phyloP scores from a whole-genome alignment of 2,888 invertebrate species.

The Petrolisthes cinctipes region DNA sequence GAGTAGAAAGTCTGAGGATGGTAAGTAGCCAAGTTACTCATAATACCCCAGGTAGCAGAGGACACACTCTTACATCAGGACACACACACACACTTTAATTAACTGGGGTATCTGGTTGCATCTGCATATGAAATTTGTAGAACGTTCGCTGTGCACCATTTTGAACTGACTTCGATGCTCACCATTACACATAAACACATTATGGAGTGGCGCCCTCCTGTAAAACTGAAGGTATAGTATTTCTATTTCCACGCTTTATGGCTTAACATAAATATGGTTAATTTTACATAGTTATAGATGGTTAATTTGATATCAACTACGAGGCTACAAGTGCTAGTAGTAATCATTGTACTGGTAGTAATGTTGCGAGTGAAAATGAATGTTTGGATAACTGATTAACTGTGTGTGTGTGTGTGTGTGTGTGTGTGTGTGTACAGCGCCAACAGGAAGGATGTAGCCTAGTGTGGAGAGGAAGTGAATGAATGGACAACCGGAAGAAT shows the following conservation, averaged over 20 bases:
- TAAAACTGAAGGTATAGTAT: too few species aligned
- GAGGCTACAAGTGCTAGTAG: neutral
- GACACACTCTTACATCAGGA: neutral
- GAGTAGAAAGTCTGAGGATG: too few species aligned
- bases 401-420: conserved; percentile 19
- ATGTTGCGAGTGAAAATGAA: neutral
- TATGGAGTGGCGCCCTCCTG: too few species aligned
- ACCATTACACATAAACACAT: too few species aligned
- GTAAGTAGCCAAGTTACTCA: too few species aligned
- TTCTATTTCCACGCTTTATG: too few species aligned
- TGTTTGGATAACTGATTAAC: neutral
- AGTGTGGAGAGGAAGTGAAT: neutral
- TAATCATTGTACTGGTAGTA: conserved; percentile 3
- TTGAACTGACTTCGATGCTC: too few species aligned
- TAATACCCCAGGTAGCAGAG: neutral
- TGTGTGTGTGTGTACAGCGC: conserved; percentile 2
- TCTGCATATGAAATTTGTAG: neutral
- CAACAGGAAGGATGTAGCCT: neutral
- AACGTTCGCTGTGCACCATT: too few species aligned
- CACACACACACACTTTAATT: neutral
- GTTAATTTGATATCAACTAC: too few species aligned
- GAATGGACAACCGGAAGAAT: too few species aligned
- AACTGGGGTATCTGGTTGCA: neutral
- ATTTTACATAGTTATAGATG: too few species aligned
- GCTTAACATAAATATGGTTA: too few species aligned